Evolutionary conservation across 2,888 invertebrate genomes (phyloP), one percentile per base, ranked within the genome.

Genomic region (Pristionchus entomophagus): DNA sequence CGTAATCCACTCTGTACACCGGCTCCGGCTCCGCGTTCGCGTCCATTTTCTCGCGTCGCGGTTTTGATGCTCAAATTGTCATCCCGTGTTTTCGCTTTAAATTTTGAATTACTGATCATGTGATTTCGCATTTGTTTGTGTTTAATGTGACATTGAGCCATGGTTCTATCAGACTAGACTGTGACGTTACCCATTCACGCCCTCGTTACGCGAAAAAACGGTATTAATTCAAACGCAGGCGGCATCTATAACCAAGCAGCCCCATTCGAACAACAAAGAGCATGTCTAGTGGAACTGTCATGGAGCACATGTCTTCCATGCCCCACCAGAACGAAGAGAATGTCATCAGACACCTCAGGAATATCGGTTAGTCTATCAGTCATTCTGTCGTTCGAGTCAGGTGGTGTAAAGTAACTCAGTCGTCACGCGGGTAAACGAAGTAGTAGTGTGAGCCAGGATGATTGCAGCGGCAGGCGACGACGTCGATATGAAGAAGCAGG

Each of bases 401-500:
- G 29, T 80, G 78, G 86, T 86, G 73, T 73, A 84, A 87, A 81
- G 73, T 45, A 59, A 80, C 65, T 56, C 45, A 62, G 59, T 53
- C 19, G 59, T 84, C 62, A 51, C 62, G 29, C n/a, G 49, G 38
- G 41, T 12, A 41, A n/a, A 8, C 4, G 22, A 2, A 73, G 73
- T 73, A 73, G 41, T 38, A 73, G 41, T 73, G 45, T 38, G 51
- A 38, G n/a, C 29, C 41, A 41, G 1, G 41, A 62, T 83, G 82
- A 49, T 45, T 84, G 59, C 86, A 91, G 88, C 90, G 35, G 91
- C 88, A 22, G 88, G 89, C 29, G 91, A 97, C 94, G 97, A 97
- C 94, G 97, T 97, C 94, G 96, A 96, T 91, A 97, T 98, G 94
- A 96, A 96, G 91, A 96, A 96, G 88, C 97, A 97, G 94, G 99